Conservation (phyloP, 2,888 invertebrate species). For the Epirrita christyi region DNA sequence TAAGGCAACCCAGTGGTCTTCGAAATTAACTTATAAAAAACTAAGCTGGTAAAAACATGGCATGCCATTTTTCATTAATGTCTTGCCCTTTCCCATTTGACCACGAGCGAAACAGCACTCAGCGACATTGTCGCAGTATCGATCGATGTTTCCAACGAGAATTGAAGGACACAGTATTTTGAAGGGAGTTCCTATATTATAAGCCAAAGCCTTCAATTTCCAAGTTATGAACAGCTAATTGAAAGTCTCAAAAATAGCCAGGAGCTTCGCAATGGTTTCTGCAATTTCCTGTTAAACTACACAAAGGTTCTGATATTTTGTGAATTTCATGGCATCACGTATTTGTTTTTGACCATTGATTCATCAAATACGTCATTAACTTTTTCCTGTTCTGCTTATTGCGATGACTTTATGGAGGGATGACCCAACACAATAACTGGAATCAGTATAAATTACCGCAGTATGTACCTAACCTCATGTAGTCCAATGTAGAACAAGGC, state of each 20-base stretch:
- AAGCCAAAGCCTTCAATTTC: slow-evolving; percentile 2
- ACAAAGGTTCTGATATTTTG: not conserved
- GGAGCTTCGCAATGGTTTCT: not conserved
- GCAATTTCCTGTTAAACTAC: not conserved
- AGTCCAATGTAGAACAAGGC: not conserved
- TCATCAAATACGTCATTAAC: slow-evolving; percentile 11
- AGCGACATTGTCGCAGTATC: slow-evolving; percentile 47
- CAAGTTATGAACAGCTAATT: not conserved
- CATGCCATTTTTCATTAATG: slow-evolving; percentile 29
- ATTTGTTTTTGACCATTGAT: slow-evolving; percentile 4
- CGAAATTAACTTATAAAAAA: slow-evolving; percentile 28
- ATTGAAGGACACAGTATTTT: slow-evolving; percentile 41
- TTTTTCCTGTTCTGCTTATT: slow-evolving; percentile 1
- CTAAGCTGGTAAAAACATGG: slow-evolving; percentile 27
- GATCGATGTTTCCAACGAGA: slow-evolving; percentile 42
- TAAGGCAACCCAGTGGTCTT: slow-evolving; percentile 8
- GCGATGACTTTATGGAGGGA: not conserved
- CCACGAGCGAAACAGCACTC: slow-evolving; percentile 35
- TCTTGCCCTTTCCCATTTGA: slow-evolving; percentile 30
- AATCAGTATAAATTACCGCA: slow-evolving; percentile 3
- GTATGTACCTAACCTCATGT: not conserved
- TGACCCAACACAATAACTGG: not conserved
- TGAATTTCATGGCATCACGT: slow-evolving; percentile 15
- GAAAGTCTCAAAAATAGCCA: not conserved
- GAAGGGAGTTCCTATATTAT: slow-evolving; percentile 16